phyloP scores from a whole-genome alignment of 2,888 invertebrate species.

The Miltochrista miniata region DNA sequence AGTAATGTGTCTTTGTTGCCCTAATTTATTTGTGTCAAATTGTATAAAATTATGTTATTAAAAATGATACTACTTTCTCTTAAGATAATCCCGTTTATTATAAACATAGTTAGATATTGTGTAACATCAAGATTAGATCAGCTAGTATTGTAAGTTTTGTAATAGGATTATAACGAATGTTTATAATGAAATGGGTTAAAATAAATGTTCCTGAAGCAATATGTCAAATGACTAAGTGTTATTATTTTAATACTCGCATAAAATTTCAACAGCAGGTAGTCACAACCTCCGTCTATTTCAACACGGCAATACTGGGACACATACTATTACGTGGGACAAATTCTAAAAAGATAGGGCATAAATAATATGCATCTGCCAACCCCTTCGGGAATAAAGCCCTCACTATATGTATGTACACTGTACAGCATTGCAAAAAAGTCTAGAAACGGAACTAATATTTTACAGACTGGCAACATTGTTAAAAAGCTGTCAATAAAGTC shows the following conservation, averaged over 20 bases:
- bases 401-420: no score
- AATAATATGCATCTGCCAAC: no score
- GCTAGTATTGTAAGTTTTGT: background rate
- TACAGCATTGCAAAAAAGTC: no score
- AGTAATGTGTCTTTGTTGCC: slow-evolving; percentile 12
- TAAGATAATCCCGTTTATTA: slow-evolving; percentile 27
- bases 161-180: slow-evolving; percentile 2
- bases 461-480: no score
- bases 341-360: no score
- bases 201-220: slow-evolving; percentile 38
- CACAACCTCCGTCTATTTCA: no score
- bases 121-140: background rate
- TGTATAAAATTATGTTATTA: slow-evolving; percentile 25
- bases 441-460: no score
- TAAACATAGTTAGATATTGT: slow-evolving; percentile 12
- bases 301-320: no score
- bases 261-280: no score
- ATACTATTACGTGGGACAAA: no score
- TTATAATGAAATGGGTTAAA: slow-evolving; percentile 22
- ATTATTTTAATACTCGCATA: slow-evolving; percentile 18
- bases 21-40: slow-evolving; percentile 27
- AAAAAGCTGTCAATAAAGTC: no score
- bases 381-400: no score
- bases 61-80: slow-evolving; percentile 28
- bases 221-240: slow-evolving; percentile 24